Evolutionary conservation across 2,113 vertebrate genomes (phyloP).

Genomic region (Gavialis gangeticus): DNA sequence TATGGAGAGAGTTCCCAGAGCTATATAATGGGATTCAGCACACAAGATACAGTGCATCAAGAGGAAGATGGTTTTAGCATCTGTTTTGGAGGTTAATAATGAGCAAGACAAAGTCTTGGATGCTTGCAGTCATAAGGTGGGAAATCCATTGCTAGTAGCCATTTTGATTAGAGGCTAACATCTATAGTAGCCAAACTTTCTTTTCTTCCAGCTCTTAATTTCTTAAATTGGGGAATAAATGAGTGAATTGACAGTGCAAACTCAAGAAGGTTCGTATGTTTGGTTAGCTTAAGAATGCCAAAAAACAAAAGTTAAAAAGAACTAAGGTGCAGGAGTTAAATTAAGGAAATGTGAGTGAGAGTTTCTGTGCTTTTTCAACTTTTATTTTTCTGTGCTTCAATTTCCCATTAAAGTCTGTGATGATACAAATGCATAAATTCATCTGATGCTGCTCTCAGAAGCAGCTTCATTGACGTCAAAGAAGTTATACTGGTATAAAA

Average conservation of each 20-base stretch:
- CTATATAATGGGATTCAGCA: neutral
- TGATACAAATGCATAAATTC: neutral
- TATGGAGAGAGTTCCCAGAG: neutral
- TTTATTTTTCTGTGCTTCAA: neutral
- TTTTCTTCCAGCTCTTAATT: neutral
- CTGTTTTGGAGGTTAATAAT: neutral
- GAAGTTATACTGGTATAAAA: neutral
- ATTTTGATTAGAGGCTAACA: neutral
- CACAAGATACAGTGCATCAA: neutral
- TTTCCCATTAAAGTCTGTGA: neutral
- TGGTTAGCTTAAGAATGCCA: neutral
- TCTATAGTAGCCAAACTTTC: neutral
- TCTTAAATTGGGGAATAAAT: neutral
- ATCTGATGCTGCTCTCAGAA: neutral
- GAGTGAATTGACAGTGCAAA: neutral
- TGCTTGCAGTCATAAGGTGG: neutral
- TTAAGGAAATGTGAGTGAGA: accelerated
- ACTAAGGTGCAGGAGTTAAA: neutral
- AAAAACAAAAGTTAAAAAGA: neutral
- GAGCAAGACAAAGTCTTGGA: neutral
- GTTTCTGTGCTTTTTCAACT: neutral
- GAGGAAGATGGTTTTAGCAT: neutral
- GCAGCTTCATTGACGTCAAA: accelerated
- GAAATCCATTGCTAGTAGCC: neutral
- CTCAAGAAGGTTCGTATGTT: neutral